Base-by-base conservation (phyloP, 2,113 vertebrate species). In the Trogon melanurus region DNA sequence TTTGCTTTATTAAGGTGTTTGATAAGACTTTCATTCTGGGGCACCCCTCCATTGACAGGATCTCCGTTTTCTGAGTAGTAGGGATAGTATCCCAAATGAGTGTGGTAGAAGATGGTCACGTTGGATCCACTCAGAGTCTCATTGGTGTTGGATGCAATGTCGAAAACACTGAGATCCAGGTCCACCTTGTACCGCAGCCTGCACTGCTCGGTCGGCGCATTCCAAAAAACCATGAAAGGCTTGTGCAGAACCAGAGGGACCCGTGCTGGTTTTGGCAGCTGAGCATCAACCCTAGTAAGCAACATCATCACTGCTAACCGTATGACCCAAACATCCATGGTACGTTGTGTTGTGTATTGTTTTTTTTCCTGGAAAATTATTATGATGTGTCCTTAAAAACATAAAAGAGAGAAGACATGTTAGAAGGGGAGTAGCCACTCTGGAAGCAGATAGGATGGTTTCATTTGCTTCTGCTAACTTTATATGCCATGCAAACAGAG, bases 81-180 rank as follows among this genome's bases (percentile, higher is more conserved):
- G 26, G 98, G 98, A 29, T 99, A 99, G 91, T 98, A 96, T 17
- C 99, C 99, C 75, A 99, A 96, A 75, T 98, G 98, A 62, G 98
- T 98, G 93, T 99, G 99, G 88, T 99, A 99, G 98, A 99, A 99
- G 95, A 99, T 99, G 27, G 98, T 98, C 71, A 99, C 98, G 11
- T 97, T 98, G 36, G 98, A 98, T 20, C 99, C 99, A 48, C 98
- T 99, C 64, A 99, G 95, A 38, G 98, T 98, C 92, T 99, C 99
- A 8, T 98, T 98, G 80, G 98, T 96, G 82, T 99, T 99, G 29
- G 98, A 94, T 44, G 98, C 96, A 27, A 99, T 99, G 95, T 99
- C 98, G 41, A 99, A 99, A 75, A 98, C 93, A 1, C 97, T 97
- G 47, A 99, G 98, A 58, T 99, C 98, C 91, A 99, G 96, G 93